These are phyloP conservation scores for Parascotia fuliginaria DNA, from an alignment of 2,888 invertebrate genomes.

Conservation along the genomic window DNA sequence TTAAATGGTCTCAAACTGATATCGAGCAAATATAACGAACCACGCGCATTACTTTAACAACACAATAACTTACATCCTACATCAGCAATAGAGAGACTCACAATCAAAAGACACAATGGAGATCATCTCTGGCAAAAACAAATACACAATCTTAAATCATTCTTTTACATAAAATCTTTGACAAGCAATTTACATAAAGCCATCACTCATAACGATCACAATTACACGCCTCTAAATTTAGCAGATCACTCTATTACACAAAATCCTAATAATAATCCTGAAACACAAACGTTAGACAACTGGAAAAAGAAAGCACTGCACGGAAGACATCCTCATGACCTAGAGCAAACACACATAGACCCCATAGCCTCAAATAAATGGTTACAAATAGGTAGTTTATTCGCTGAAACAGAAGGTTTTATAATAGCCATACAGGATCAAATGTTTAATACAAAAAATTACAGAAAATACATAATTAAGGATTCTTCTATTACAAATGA, in stretches of 20 bases:
- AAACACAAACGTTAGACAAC: neutral
- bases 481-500: neutral
- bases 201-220: neutral
- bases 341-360: neutral
- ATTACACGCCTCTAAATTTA: neutral
- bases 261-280: neutral
- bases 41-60: conserved; percentile 14
- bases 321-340: neutral
- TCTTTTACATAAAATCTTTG: neutral
- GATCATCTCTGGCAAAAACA: neutral
- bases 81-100: conserved; percentile 9
- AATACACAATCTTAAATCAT: neutral
- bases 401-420: neutral
- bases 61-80: conserved; percentile 9
- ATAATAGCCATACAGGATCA: neutral
- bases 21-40: conserved; percentile 10
- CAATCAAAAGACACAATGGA: conserved; percentile 6
- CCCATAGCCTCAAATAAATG: neutral
- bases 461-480: neutral
- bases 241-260: neutral
- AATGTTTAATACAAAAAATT: neutral
- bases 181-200: neutral
- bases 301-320: conserved; percentile 2
- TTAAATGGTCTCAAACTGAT: conserved; percentile 12
- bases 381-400: neutral